Conservation (phyloP, 2,888 invertebrate genomes). For the Colostygia pectinataria region DNA sequence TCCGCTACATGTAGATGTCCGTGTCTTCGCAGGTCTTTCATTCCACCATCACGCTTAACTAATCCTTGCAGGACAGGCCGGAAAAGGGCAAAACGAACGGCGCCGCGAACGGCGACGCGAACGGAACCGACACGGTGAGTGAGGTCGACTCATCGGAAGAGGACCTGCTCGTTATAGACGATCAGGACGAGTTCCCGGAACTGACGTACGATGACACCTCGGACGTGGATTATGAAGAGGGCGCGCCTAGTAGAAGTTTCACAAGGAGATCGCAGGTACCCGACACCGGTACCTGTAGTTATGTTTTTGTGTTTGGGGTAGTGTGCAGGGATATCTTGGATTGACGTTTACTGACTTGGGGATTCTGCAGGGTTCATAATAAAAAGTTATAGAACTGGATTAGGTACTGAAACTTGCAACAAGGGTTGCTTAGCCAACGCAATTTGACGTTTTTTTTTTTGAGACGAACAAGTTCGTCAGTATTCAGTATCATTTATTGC, state of each 20-base stretch:
- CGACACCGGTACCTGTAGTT: constrained; percentile 38
- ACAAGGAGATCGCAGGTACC: constrained; percentile 76
- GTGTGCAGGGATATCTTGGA: not conserved
- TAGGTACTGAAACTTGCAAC: no score
- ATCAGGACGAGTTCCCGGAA: constrained; percentile 75
- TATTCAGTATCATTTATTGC: no score
- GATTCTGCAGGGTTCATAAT: no score
- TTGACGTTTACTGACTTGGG: no score
- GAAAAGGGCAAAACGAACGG: constrained; percentile 57
- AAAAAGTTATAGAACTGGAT: no score
- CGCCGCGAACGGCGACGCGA: constrained; percentile 40
- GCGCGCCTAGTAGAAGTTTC: constrained; percentile 59
- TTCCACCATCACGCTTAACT: constrained; percentile 3
- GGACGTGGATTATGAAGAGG: constrained; percentile 63
- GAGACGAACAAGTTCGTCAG: no score
- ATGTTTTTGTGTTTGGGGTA: not conserved
- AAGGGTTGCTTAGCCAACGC: no score
- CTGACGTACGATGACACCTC: constrained; percentile 73
- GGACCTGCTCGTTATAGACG: constrained; percentile 54
- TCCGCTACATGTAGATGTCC: no score
- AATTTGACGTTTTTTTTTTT: no score
- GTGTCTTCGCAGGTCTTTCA: no score
- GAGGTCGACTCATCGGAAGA: constrained; percentile 49
- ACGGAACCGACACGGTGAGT: constrained; percentile 57
- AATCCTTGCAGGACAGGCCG: constrained; percentile 52